Conservation (phyloP, 1,140 invertebrate species). For the Propsilocerus akamusi region DNA sequence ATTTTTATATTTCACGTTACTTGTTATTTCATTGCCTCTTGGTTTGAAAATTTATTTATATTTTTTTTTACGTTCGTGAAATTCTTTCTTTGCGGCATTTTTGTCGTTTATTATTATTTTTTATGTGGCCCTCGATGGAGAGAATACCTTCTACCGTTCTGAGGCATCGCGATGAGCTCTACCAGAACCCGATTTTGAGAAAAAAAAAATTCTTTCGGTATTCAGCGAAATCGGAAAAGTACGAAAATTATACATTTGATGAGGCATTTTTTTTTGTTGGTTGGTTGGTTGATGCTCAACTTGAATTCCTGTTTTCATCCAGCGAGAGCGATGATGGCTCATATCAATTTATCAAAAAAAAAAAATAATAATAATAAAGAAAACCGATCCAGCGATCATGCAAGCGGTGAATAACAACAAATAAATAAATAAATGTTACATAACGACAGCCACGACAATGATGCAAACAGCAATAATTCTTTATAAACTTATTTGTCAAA, state of each 20-base stretch:
- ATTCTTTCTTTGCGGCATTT: constrained; percentile 3
- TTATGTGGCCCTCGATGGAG: background rate
- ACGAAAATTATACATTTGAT: background rate
- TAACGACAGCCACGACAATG: too few species aligned
- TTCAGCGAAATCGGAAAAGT: background rate
- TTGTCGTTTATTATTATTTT: background rate
- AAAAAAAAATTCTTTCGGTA: background rate
- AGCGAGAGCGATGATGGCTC: background rate
- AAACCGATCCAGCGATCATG: too few species aligned
- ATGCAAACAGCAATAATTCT: too few species aligned
- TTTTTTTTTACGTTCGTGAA: background rate
- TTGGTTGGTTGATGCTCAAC: too few species aligned
- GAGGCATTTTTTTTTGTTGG: too few species aligned
- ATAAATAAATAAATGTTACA: too few species aligned
- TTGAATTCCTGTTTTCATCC: too few species aligned
- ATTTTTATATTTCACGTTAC: background rate
- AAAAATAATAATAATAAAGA: too few species aligned
- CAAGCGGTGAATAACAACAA: too few species aligned
- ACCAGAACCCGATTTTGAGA: background rate
- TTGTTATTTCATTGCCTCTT: background rate
- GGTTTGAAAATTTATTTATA: background rate
- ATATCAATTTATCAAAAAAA: constrained; percentile 3
- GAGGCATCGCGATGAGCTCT: too few species aligned
- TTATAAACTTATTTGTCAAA: too few species aligned
- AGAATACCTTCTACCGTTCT: background rate